Conservation (phyloP, 2,113 vertebrate species). For the Podarcis cretensis region DNA sequence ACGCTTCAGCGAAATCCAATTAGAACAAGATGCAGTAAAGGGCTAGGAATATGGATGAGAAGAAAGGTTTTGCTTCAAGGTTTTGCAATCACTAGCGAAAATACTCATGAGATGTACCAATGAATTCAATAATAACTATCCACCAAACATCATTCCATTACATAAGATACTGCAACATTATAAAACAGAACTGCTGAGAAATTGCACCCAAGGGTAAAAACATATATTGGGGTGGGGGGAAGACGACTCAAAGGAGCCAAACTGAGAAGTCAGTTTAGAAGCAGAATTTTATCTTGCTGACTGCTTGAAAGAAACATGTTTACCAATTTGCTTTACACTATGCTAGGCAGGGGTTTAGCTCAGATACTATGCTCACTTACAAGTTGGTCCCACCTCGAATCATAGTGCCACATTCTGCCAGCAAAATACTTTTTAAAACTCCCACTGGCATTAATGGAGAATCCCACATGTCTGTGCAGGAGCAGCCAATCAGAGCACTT, state of each 20-base stretch:
- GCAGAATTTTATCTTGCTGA: background rate
- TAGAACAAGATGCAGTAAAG: constrained; percentile 19
- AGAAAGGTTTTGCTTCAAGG: constrained; percentile 17
- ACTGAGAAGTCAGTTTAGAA: background rate
- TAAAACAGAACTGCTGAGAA: constrained; percentile 23
- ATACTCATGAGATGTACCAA: background rate
- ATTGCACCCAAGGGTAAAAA: constrained; percentile 2
- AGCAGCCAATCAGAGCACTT: no score
- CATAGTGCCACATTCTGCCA: no score
- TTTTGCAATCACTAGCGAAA: constrained; percentile 5
- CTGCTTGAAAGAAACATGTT: constrained; percentile 11
- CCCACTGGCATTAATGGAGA: no score
- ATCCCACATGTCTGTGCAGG: no score
- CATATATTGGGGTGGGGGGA: background rate
- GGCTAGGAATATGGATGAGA: constrained; percentile 11
- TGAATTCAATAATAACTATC: constrained; percentile 30
- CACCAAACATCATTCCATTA: background rate
- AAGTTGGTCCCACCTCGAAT: no score
- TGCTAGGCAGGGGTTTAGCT: background rate
- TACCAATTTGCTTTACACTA: background rate
- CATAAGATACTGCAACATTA: background rate
- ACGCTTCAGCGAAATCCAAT: constrained; percentile 11
- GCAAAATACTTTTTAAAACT: no score
- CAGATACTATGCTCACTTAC: no score
- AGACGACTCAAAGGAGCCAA: constrained; percentile 3